A percentile compares a stretch with the other conserved stretches of the same genome.
Conservation (phyloP, 2,888 invertebrate genomes). For the Drosophila emarginata region DNA sequence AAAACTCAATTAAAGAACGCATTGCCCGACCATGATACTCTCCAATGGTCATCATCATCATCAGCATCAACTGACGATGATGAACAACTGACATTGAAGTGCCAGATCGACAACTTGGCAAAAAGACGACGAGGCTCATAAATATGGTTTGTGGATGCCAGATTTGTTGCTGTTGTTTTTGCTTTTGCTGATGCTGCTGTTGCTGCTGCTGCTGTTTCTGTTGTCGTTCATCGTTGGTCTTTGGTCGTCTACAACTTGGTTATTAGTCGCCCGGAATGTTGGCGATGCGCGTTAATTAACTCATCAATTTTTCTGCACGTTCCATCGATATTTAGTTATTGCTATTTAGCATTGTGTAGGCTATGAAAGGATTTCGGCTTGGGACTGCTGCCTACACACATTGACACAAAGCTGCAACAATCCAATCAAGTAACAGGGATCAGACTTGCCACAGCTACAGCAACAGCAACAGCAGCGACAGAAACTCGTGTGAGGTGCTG, state of each 20-base stretch:
- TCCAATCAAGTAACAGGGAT: conserved; percentile 22
- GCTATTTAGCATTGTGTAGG: conserved; percentile 43
- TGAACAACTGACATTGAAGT: conserved; percentile 76
- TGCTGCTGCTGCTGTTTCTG: conserved; percentile 22
- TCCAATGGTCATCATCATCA: conserved; percentile 32
- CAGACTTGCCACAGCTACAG: conserved; percentile 2
- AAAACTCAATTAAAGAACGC: conserved; percentile 78
- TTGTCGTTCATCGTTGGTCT: conserved; percentile 4
- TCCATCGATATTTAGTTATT: conserved; percentile 30
- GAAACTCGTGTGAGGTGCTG: conserved; percentile 57
- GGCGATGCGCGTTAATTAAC: conserved; percentile 77
- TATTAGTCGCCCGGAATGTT: conserved; percentile 76
- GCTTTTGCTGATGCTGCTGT: conserved; percentile 13
- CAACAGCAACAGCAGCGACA: conserved; percentile 29
- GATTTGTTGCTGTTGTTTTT: conserved; percentile 20
- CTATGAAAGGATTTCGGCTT: conserved; percentile 33
- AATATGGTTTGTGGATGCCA: conserved; percentile 45
- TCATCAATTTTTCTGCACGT: conserved; percentile 68
- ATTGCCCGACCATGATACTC: conserved; percentile 71
- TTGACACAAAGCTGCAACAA: conserved; percentile 16
- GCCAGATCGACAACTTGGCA: conserved; percentile 70
- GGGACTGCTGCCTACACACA: conserved; percentile 31
- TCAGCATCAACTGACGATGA: conserved; percentile 53
- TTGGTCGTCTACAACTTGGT: conserved; percentile 66
- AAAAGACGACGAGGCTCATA: conserved; percentile 46